Base-by-base conservation (phyloP, 2,797 vertebrate genomes). In the Miichthys miiuy region DNA sequence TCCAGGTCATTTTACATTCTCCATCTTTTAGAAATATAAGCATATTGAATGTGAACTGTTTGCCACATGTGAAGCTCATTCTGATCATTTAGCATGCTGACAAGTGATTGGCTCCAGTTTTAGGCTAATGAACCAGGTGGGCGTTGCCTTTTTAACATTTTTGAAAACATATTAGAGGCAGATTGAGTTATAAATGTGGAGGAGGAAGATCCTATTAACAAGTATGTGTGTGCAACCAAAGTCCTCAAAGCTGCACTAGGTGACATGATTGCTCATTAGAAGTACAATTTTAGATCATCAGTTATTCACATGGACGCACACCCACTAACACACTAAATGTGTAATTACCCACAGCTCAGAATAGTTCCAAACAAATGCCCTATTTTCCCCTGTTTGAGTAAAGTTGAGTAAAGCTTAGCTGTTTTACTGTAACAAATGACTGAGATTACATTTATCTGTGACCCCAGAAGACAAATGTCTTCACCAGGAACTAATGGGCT, bases 1-100 rank as follows among this genome's bases (percentile, higher is more conserved):
- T 73, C 12, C 65, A 70, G 76, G 72, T 82, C 7, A 61, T 78
- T 60, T 44, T 44, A 10, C 10, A 0, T 38, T 68, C 30, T 68
- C 10, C 6, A 10, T 63, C 52, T 27, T 68, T 58, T 18, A 50
- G 21, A 62, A 23, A 27, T 56, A 1, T 16, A 34, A 6, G 44
- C 20, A 6, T 18, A 14, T 6, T 58, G 9, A 70, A 38, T 41
- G 4, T 52, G 17, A 12, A 51, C 27, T 58, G 7, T 41, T 25
- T 13, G 16, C 34, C 11, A 25, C 10, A 25, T 10, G 12, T 52
- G 21, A 34, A 55, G 18, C 16, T 69, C 1, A 67, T 47, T 47
- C 20, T 60, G n/a, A 58, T 27, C 27, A 6, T 13, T 5, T 1
- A 58, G 4, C 41, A 16, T 1, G 10, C 61, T 52, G 18, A 52